A percentile compares a stretch with the other conserved stretches of the same genome.
phyloP scores from a whole-genome alignment of 2,797 vertebrate genomes.

The Gorsachius magnificus region DNA sequence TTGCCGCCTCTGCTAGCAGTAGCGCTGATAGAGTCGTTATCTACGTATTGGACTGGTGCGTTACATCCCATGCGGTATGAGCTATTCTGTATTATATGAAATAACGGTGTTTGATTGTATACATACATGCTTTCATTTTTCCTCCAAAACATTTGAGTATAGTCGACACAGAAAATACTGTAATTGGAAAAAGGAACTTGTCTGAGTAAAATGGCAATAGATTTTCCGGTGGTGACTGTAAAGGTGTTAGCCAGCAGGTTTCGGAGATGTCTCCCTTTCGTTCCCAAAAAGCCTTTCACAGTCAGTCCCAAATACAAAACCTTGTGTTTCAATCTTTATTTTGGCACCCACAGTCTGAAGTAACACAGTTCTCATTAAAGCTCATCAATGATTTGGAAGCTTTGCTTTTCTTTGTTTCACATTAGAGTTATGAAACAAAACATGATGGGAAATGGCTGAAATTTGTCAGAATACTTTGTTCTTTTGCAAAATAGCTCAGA shows the following conservation, averaged over 20 bases:
- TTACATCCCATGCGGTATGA: background rate
- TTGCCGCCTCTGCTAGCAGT: background rate
- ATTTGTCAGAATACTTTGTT: slow-evolving; percentile 37
- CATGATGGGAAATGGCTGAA: slow-evolving; percentile 22
- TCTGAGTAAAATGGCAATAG: background rate
- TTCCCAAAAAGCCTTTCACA: background rate
- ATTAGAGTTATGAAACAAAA: slow-evolving; percentile 53
- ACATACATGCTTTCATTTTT: background rate
- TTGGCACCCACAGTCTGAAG: background rate
- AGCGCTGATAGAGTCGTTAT: background rate
- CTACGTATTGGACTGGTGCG: rapidly evolving
- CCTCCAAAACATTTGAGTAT: background rate
- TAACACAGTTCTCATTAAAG: background rate
- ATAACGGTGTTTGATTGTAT: background rate
- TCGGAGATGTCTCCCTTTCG: rapidly evolving
- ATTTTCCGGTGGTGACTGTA: background rate
- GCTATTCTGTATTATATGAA: background rate
- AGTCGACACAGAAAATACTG: background rate
- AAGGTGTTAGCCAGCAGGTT: background rate
- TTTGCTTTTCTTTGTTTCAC: slow-evolving; percentile 39
- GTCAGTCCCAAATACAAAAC: background rate
- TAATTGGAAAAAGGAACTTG: background rate
- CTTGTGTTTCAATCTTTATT: background rate
- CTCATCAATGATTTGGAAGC: slow-evolving; percentile 9
- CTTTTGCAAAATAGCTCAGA: slow-evolving; percentile 26